These are phyloP conservation scores for Seriola quinqueradiata DNA, from an alignment of 2,113 vertebrate genomes.

Conservation along the genomic window DNA sequence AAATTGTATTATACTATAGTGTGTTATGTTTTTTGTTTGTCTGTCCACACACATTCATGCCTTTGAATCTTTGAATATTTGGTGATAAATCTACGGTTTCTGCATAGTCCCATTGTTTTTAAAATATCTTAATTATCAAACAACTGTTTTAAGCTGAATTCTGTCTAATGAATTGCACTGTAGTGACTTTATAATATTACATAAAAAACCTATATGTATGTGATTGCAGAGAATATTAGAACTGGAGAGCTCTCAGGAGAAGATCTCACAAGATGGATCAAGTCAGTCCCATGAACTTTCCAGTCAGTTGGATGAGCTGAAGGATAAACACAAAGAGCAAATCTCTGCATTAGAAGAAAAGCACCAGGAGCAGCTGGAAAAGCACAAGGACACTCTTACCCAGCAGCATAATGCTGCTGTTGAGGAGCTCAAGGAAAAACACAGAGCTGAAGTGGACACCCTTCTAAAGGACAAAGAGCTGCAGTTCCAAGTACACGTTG, in stretches of 20 bases:
- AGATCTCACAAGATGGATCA: constrained; percentile 82
- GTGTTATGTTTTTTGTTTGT: background rate
- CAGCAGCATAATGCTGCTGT: constrained; percentile 83
- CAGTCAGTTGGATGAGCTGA: constrained; percentile 85
- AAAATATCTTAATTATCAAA: background rate
- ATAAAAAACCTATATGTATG: constrained; percentile 21
- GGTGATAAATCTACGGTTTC: background rate
- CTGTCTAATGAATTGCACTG: background rate
- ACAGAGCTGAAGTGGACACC: constrained; percentile 82
- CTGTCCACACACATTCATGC: background rate
- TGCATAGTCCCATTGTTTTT: background rate
- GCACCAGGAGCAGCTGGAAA: constrained; percentile 88
- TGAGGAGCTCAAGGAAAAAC: constrained; percentile 85
- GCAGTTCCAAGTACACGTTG: constrained; percentile 88
- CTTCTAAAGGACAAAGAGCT: constrained; percentile 90
- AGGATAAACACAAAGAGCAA: constrained; percentile 86
- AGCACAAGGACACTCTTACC: constrained; percentile 78
- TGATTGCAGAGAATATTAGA: constrained; percentile 93
- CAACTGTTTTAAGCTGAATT: background rate
- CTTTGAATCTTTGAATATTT: background rate
- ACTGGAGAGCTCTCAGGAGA: constrained; percentile 90
- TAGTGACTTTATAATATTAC: background rate
- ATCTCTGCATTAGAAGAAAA: constrained; percentile 84
- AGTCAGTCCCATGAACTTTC: constrained; percentile 81
- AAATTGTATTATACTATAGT: background rate